Evolutionary conservation across 92 coral and sea anemone genomes (phyloP).

Genomic region (Hydrozoanthus gracilis): DNA sequence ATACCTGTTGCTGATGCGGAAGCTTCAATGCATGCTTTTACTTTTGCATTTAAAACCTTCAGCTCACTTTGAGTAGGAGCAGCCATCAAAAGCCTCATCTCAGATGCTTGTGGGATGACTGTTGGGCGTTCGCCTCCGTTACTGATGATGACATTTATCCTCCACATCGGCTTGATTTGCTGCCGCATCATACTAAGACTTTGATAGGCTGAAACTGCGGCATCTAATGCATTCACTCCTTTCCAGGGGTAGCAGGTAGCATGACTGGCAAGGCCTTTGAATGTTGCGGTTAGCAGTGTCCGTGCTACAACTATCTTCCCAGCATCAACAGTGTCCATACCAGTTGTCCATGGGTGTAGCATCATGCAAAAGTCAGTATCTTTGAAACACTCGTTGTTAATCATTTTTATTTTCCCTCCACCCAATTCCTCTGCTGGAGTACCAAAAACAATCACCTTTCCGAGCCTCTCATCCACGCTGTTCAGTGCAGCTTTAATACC

Average conservation of each 20-base stretch:
- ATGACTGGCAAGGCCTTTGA: conserved; percentile 56
- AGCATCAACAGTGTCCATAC: background rate
- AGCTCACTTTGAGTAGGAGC: conserved; percentile 48
- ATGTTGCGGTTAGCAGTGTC: conserved; percentile 29
- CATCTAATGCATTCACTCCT: conserved; percentile 61
- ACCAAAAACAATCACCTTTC: conserved; percentile 53
- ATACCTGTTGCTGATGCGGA: conserved; percentile 57
- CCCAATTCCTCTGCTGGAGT: conserved; percentile 65
- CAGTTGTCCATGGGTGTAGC: conserved; percentile 53
- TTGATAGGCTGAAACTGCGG: conserved; percentile 49
- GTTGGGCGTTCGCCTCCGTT: conserved; percentile 60
- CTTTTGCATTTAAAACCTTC: conserved; percentile 37
- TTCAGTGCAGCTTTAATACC: conserved; percentile 53
- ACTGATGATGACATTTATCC: conserved; percentile 46
- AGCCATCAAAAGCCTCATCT: conserved; percentile 43
- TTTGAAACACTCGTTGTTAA: conserved; percentile 53
- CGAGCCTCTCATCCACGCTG: conserved; percentile 23
- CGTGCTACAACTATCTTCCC: background rate
- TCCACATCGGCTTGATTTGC: conserved; percentile 62
- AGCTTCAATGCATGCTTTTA: conserved; percentile 56
- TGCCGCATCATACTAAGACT: conserved; percentile 54
- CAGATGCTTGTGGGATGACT: conserved; percentile 52
- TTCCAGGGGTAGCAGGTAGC: conserved; percentile 63
- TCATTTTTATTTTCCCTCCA: conserved; percentile 59
- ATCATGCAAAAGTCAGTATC: conserved; percentile 57